phyloP scores from a whole-genome alignment of 2,113 vertebrate species.

The Syngnathus floridae region DNA sequence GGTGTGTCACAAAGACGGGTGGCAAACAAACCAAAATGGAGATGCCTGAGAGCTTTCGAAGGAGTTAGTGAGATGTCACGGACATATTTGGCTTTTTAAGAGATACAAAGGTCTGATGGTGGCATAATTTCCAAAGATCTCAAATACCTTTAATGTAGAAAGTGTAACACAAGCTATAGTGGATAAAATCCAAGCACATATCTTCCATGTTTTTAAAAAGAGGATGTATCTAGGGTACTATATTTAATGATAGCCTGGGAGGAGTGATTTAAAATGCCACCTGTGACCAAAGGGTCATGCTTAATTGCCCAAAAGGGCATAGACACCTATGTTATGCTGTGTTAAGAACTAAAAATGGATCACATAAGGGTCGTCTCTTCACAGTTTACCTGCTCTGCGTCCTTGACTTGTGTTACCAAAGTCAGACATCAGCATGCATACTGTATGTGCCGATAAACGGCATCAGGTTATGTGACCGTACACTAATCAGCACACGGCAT shows the following conservation, averaged over 20 bases:
- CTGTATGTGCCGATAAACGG: constrained; percentile 18
- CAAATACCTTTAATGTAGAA: no score
- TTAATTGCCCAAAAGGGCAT: not conserved
- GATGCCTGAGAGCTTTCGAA: constrained; percentile 2
- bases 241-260: no score
- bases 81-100: no score
- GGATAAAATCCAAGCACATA: no score
- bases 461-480: constrained; percentile 42
- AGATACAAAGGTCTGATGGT: no score
- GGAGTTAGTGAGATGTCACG: not conserved
- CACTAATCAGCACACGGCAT: constrained; percentile 48
- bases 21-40: constrained; percentile 20
- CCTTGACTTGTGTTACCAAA: constrained; percentile 42
- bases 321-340: not conserved
- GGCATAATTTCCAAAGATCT: no score
- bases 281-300: not conserved
- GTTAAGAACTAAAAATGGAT: not conserved
- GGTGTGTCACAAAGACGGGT: constrained; percentile 4
- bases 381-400: constrained; percentile 19
- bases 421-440: constrained; percentile 42
- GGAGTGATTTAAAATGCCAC: not conserved
- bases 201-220: no score
- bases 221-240: no score
- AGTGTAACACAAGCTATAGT: no score
- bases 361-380: not conserved